Conservation (phyloP, 2,888 invertebrate genomes). For the Bimastos eiseni region DNA sequence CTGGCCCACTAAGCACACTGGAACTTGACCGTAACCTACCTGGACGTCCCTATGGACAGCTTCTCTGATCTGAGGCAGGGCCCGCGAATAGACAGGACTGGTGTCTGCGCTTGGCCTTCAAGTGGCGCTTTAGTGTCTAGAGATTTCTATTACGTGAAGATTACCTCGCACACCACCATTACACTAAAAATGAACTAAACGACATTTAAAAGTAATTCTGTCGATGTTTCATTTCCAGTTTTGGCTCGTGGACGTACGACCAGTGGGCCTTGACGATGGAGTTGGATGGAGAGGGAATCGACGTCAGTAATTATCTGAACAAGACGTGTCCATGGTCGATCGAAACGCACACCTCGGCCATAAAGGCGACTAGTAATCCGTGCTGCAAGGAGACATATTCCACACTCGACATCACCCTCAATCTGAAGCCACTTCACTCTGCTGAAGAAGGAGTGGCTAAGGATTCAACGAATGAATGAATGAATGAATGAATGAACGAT, state of each 20-base stretch:
- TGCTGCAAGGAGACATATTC: conserved; percentile 3
- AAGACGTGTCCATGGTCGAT: background rate
- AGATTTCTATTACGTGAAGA: too few relatives aligned
- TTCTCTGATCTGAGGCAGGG: too few relatives aligned
- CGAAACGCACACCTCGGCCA: background rate
- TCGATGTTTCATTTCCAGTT: background rate
- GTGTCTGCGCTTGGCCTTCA: too few relatives aligned
- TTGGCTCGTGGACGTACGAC: conserved; percentile 13
- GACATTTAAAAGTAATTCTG: background rate
- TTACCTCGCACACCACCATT: too few relatives aligned
- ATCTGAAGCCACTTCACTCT: background rate
- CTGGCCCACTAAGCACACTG: too few relatives aligned
- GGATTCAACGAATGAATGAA: background rate
- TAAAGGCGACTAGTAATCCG: background rate
- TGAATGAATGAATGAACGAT: background rate
- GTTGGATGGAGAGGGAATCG: background rate
- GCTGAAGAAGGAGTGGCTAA: background rate
- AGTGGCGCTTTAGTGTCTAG: too few relatives aligned
- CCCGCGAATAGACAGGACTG: too few relatives aligned
- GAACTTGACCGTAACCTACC: too few relatives aligned
- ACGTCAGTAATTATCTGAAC: background rate
- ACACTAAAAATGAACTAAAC: too few relatives aligned
- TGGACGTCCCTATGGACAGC: too few relatives aligned
- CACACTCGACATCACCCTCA: background rate
- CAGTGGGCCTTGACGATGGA: background rate